Percentiles rank a stretch among this genome's conserved stretches.
phyloP scores from a whole-genome alignment of 2,797 vertebrate genomes.

The Mallotus villosus region DNA sequence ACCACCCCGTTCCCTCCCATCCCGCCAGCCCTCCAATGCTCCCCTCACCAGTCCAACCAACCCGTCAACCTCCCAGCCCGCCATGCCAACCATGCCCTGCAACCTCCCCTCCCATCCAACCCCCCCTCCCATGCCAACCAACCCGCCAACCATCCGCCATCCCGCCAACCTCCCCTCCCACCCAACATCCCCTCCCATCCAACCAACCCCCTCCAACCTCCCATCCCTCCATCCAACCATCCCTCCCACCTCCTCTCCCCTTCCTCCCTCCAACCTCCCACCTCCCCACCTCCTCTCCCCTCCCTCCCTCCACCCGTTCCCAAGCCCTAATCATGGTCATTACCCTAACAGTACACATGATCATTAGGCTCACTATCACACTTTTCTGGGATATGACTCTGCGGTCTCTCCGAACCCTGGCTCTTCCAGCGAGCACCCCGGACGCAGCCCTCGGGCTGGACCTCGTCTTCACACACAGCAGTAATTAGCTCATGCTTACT shows the following conservation, averaged over 20 bases:
- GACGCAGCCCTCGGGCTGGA: slow-evolving; percentile 34
- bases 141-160: too few relatives aligned
- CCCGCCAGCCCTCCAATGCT: too few relatives aligned
- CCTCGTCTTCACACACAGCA: slow-evolving; percentile 33
- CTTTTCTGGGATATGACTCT: slow-evolving; percentile 62
- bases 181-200: slow-evolving; percentile 45
- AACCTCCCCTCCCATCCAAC: too few relatives aligned
- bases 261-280: slow-evolving; percentile 13
- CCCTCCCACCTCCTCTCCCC: slow-evolving; percentile 36
- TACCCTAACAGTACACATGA: slow-evolving; percentile 63
- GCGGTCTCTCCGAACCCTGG: slow-evolving; percentile 57
- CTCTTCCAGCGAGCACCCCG: slow-evolving; percentile 34
- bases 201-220: slow-evolving; percentile 7
- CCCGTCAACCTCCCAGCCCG: too few relatives aligned
- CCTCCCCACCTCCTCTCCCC: slow-evolving; percentile 34
- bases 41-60: too few relatives aligned
- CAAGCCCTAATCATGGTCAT: slow-evolving; percentile 49
- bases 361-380: slow-evolving; percentile 67
- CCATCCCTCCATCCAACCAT: slow-evolving; percentile 47
- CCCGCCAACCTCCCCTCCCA: background rate
- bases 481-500: slow-evolving; percentile 63
- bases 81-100: too few relatives aligned
- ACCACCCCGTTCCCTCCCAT: too few relatives aligned
- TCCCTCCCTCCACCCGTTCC: slow-evolving; percentile 18
- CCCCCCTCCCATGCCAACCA: too few relatives aligned